Conservation (phyloP, 2,888 invertebrate species). For the Pachycephus smyrnensis region DNA sequence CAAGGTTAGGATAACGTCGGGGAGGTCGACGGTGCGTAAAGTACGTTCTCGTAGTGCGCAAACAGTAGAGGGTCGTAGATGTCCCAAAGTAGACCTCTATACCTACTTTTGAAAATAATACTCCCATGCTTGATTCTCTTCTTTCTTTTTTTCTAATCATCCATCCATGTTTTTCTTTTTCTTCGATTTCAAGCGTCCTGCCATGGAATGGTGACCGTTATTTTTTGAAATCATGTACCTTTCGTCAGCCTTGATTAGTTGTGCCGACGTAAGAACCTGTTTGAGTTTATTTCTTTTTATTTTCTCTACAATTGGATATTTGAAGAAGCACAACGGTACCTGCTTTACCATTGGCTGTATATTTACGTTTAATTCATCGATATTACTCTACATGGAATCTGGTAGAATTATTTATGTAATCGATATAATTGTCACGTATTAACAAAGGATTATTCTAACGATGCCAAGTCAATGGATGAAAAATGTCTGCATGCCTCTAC, state of each 20-base stretch:
- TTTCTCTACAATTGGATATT: neutral
- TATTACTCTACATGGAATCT: neutral
- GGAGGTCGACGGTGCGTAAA: neutral
- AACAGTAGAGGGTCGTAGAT: neutral
- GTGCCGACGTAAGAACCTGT: neutral
- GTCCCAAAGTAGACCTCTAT: neutral
- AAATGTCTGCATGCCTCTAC: neutral
- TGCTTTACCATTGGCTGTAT: neutral
- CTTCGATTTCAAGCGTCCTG: neutral
- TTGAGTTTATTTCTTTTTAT: neutral
- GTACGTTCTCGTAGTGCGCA: neutral
- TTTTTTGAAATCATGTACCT: conserved; percentile 38
- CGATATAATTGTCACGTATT: neutral
- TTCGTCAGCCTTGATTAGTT: conserved; percentile 35
- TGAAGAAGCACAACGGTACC: neutral
- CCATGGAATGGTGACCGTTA: neutral
- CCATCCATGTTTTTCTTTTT: conserved; percentile 12
- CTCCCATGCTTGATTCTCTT: neutral
- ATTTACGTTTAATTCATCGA: neutral
- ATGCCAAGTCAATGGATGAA: neutral
- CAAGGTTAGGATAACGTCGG: neutral
- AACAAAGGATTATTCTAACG: neutral
- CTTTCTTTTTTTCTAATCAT: neutral
- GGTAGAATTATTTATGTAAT: neutral
- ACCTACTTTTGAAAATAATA: conserved; percentile 10